phyloP scores from a whole-genome alignment of 1,140 invertebrate genomes.

The Diorhabda carinulata region DNA sequence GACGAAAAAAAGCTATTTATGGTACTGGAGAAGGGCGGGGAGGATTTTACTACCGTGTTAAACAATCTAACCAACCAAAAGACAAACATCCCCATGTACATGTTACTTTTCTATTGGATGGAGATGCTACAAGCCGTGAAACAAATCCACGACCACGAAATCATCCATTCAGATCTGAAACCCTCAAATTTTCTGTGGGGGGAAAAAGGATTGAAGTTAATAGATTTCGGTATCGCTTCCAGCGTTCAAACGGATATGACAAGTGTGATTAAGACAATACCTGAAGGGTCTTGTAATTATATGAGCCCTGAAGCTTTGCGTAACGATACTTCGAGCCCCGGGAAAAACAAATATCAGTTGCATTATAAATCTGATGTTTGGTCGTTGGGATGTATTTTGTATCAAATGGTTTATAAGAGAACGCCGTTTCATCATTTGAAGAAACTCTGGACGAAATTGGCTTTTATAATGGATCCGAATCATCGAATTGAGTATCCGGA shows the following conservation, averaged over 20 bases:
- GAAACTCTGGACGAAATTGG: conserved; percentile 71
- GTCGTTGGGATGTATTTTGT: conserved; percentile 96
- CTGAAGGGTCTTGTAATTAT: conserved; percentile 89
- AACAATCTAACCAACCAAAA: conserved; percentile 57
- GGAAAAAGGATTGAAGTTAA: conserved; percentile 83
- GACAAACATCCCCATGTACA: conserved; percentile 60
- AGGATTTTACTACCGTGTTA: conserved; percentile 79
- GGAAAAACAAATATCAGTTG: conserved; percentile 58
- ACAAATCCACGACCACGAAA: conserved; percentile 85
- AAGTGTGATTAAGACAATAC: conserved; percentile 77
- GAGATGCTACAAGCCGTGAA: conserved; percentile 90
- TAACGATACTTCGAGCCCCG: conserved; percentile 52
- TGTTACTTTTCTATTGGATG: conserved; percentile 86
- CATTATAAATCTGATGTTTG: conserved; percentile 93
- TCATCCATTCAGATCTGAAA: conserved; percentile 95
- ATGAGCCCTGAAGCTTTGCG: conserved; percentile 92
- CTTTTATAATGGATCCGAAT: conserved; percentile 75
- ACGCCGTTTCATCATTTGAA: conserved; percentile 88
- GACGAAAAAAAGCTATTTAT: conserved; percentile 68
- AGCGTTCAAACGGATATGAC: conserved; percentile 85
- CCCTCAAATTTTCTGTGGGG: conserved; percentile 95
- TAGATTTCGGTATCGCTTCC: conserved; percentile 98
- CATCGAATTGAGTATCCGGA: conserved; percentile 71
- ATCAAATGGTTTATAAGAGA: conserved; percentile 83
- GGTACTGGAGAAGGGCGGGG: conserved; percentile 91